These are phyloP conservation scores for Drosophila pseudoananassae DNA, from an alignment of 1,140 invertebrate species.

Conservation along the genomic window DNA sequence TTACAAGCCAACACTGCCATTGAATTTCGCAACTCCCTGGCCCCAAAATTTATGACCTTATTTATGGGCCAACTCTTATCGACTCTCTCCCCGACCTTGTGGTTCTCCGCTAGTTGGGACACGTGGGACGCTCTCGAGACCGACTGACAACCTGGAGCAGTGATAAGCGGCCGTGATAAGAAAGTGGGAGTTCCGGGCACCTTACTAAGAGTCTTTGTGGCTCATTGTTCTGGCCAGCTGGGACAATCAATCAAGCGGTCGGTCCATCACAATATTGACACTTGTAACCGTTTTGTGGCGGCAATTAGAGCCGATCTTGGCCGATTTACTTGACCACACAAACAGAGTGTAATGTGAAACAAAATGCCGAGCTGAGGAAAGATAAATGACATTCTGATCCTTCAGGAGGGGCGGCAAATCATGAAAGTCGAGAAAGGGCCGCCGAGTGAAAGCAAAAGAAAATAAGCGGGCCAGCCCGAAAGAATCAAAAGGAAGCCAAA, in stretches of 20 bases:
- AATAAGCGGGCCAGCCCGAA: constrained; percentile 34
- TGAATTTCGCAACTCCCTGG: background rate
- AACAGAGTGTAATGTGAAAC: background rate
- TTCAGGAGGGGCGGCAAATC: constrained; percentile 55
- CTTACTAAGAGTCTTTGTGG: background rate
- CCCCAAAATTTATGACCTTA: constrained; percentile 13
- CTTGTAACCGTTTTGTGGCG: constrained; percentile 67
- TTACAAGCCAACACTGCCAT: background rate
- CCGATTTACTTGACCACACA: constrained; percentile 61
- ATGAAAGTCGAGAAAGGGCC: constrained; percentile 36
- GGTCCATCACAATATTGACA: constrained; percentile 74
- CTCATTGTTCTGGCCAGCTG: background rate
- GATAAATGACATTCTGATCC: constrained; percentile 75
- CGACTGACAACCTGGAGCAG: constrained; percentile 13
- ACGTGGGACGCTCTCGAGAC: constrained; percentile 44
- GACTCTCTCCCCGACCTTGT: constrained; percentile 33
- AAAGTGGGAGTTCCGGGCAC: constrained; percentile 1
- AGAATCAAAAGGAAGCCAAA: constrained; percentile 47
- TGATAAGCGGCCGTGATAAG: constrained; percentile 47
- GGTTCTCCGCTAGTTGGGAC: constrained; percentile 17
- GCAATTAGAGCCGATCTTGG: constrained; percentile 62
- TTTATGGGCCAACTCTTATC: constrained; percentile 37
- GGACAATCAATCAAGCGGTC: constrained; percentile 50
- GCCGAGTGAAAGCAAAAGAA: constrained; percentile 68
- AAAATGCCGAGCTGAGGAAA: constrained; percentile 39